Evolutionary conservation across 2,113 vertebrate genomes (phyloP), one percentile per base, ranked within the genome.

Genomic region (Aix galericulata): DNA sequence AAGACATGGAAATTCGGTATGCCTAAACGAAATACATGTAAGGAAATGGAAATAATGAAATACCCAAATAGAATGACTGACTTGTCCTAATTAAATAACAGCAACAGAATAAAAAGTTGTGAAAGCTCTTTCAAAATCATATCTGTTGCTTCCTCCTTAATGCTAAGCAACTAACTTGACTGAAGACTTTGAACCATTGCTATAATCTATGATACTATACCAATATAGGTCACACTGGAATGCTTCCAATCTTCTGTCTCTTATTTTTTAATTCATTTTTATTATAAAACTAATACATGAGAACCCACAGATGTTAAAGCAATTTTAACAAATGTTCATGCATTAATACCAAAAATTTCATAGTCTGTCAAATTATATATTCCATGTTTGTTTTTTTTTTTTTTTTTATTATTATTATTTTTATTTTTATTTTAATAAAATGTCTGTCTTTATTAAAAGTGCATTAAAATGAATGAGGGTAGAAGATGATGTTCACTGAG

Each of bases 291-390:
- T 84, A 93, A 71, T 86, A 75, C 31, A 18, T 72, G 62, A 68
- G 53, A 93, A 86, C 8, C 11, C 34, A 92, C 58, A 75, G 46
- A 86, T 66, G 27, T n/a, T 95, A 60, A 73, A 87, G 17, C 12
- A 94, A 79, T 95, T 95, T 94, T 77, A 89, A 89, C 22, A 85
- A 91, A 83, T 92, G 14, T 86, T 95, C 83, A 68, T 88, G 32
- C 22, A 79, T 88, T 96, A 91, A 82, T 46, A 91, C 48, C 66
- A 5, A 25, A 96, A 91, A 71, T 91, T 94, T 95, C 58, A 92
- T 53, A 91, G 36, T 10, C 21, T 85, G 44, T 95, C 85, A 95
- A 63, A 91, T 96, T 56, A 91, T 13, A 42, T 75, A 88, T 85
- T 85, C 48, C 55, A 92, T 95, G 31, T 58, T 31, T 50, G 17